Base-by-base conservation (phyloP, 64 coral and sea anemone genomes). In the Pachyseris speciosa region DNA sequence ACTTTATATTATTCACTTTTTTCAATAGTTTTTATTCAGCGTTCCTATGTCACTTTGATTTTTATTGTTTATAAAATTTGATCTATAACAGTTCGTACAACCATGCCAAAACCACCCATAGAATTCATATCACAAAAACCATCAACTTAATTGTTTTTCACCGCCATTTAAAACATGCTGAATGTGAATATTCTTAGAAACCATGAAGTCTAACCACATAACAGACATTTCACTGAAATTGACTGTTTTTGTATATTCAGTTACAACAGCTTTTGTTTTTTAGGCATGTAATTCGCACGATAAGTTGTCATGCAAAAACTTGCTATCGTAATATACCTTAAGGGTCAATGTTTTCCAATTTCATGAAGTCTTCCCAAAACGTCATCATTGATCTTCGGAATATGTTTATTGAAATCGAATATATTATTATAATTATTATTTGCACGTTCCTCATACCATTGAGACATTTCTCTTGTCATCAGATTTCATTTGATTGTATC, bases 331-430 rank as follows among this genome's bases (percentile, higher is more conserved):
- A 64, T 83, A 26, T 61, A 83, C 7, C 17, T 50, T 0, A 77
- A 19, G 73, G 73, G 7, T 77, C 73, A 24, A 75, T 75, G 20
- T 75, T 75, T 77, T 77, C 73, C 41, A 77, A 28, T 28, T 49
- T 24, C 24, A 28, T 75, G 20, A 77, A 77, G 0, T 77, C 41
- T 77, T 44, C 19, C 2, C 41, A 2, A 16, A 77, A 77, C 8
- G n/a, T n/a, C n/a, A 45, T 29, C 41, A 77, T 26, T 47, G 73
- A 19, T 26, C 39, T 77, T 47, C 73, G n/a, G 0, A 77, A 16
- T 45, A 77, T 77, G 17, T 77, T 38, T 26, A 47, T 73, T 37
- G 33, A 73, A 73, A 73, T 73, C 31, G 37, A 73, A 73, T n/a
- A n/a, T n/a, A n/a, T n/a, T n/a, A 73, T 34, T 9, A 13, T 73